Evolutionary conservation across 2,113 vertebrate genomes (phyloP).

Genomic region (Lepisosteus osseus): DNA sequence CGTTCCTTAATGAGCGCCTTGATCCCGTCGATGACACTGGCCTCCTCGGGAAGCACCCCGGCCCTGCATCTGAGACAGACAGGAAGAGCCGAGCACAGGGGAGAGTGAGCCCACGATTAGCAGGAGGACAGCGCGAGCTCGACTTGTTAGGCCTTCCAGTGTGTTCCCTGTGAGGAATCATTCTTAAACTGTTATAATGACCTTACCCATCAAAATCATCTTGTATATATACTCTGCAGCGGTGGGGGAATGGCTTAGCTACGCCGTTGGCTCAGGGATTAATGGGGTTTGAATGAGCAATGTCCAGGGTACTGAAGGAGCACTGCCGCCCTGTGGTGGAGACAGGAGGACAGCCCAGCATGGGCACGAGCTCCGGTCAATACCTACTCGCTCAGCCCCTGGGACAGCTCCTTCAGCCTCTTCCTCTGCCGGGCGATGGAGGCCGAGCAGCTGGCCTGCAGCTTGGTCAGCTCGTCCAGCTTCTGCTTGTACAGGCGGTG

Average conservation of each 20-base stretch:
- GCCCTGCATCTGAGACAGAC: conserved; percentile 62
- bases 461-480: conserved; percentile 82
- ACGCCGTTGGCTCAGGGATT: too few species aligned
- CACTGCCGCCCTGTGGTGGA: too few species aligned
- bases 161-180: neutral
- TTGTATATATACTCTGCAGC: too few species aligned
- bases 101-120: neutral
- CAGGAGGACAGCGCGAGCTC: neutral
- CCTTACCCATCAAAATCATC: too few species aligned
- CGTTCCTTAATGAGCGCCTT: conserved; percentile 75
- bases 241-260: too few species aligned
- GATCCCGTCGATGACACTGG: conserved; percentile 55
- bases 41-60: conserved; percentile 45
- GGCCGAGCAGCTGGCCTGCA: conserved; percentile 75
- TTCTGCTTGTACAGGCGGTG: conserved; percentile 84
- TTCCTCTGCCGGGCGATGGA: conserved; percentile 76
- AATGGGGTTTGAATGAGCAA: too few species aligned
- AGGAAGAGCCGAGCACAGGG: neutral
- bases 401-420: conserved; percentile 69
- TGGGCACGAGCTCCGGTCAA: too few species aligned
- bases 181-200: neutral
- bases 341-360: too few species aligned
- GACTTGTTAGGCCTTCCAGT: neutral
- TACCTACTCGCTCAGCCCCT: conserved; percentile 68
- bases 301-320: too few species aligned